Conservation (phyloP, 2,797 vertebrate species). For the Microchirus variegatus region DNA sequence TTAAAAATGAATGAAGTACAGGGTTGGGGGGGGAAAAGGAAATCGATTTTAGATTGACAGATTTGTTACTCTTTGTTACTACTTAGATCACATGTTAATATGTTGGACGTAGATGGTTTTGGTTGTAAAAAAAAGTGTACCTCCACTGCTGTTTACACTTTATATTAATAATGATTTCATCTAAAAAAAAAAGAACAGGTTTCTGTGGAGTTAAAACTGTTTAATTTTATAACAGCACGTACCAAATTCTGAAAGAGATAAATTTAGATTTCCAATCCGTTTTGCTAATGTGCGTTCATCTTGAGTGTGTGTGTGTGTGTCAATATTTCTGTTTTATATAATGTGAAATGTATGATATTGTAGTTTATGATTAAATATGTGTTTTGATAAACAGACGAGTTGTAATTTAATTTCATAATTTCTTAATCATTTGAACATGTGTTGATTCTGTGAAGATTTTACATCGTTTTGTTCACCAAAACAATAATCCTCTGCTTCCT, state of each 20-base stretch:
- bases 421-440: no score
- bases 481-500: background rate
- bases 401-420: background rate
- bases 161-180: no score
- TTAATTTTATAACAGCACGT: no score
- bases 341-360: constrained; percentile 45
- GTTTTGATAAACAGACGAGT: constrained; percentile 66
- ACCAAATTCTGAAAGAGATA: background rate
- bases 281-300: constrained; percentile 9
- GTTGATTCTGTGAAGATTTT: background rate
- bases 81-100: constrained; percentile 30
- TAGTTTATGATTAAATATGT: constrained; percentile 67
- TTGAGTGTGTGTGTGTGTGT: constrained; percentile 28
- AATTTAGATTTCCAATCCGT: constrained; percentile 18
- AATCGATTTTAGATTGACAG: constrained; percentile 26
- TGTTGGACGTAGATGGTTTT: constrained; percentile 21
- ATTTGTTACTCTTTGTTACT: constrained; percentile 17
- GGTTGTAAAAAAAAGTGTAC: background rate
- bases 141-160: no score
- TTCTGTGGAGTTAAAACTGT: no score
- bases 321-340: constrained; percentile 40
- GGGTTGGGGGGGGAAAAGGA: constrained; percentile 7
- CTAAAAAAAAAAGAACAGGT: no score
- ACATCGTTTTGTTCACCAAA: background rate
- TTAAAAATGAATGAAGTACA: constrained; percentile 29